Evolutionary conservation across 2,888 invertebrate genomes (phyloP).

Genomic region (Drosophila kuntzei): DNA sequence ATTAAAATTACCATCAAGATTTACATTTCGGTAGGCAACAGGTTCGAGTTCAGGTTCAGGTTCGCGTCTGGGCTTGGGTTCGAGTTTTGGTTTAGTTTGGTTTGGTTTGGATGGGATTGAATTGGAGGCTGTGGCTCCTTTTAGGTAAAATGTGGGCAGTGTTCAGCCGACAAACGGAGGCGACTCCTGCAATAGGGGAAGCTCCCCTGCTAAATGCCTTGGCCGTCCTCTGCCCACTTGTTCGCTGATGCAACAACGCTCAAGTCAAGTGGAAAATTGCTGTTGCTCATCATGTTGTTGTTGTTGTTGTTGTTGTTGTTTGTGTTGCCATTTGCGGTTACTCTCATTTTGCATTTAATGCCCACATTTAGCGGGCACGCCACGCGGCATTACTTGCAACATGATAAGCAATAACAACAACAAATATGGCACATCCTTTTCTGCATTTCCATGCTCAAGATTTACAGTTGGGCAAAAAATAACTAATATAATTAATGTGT

Average conservation of each 20-base stretch:
- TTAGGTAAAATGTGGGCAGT: slow-evolving; percentile 75
- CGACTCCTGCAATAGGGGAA: slow-evolving; percentile 29
- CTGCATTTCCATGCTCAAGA: slow-evolving; percentile 17
- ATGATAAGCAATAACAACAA: slow-evolving; percentile 41
- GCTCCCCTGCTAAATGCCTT: slow-evolving; percentile 60
- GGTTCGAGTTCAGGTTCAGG: slow-evolving; percentile 58
- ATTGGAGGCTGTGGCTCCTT: slow-evolving; percentile 56
- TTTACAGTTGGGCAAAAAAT: slow-evolving; percentile 2
- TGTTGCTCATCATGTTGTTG: slow-evolving; percentile 13
- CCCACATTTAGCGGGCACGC: slow-evolving; percentile 74
- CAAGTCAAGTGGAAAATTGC: slow-evolving; percentile 84
- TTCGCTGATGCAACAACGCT: slow-evolving; percentile 41
- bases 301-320: slow-evolving; percentile 25
- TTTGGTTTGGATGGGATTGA: slow-evolving; percentile 11
- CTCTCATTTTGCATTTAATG: slow-evolving; percentile 78
- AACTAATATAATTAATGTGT: not conserved
- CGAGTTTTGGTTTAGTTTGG: slow-evolving; percentile 11
- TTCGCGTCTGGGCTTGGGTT: slow-evolving; percentile 26
- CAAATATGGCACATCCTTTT: slow-evolving; percentile 36
- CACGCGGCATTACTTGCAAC: slow-evolving; percentile 52
- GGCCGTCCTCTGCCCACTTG: slow-evolving; percentile 67
- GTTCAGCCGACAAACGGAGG: slow-evolving; percentile 35
- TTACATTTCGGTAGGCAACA: slow-evolving; percentile 81
- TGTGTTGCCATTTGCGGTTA: slow-evolving; percentile 62
- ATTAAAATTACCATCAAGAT: slow-evolving; percentile 84